phyloP scores from a whole-genome alignment of 2,888 invertebrate species.

The Drosophila hawaiiensis region DNA sequence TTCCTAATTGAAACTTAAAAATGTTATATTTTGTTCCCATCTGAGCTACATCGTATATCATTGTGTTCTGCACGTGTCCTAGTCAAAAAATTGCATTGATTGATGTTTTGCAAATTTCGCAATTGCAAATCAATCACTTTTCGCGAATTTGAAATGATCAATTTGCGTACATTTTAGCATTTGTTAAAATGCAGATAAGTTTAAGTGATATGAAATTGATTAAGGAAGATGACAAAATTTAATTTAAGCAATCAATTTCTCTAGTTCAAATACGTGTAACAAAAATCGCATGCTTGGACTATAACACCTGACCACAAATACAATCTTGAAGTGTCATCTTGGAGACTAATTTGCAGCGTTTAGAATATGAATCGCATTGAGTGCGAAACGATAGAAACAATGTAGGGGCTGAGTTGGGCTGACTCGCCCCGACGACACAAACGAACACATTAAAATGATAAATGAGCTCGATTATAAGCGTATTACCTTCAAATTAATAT shows the following conservation, averaged over 20 bases:
- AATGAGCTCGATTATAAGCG: slow-evolving; percentile 75
- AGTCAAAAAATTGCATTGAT: slow-evolving; percentile 55
- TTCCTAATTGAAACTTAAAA: slow-evolving; percentile 59
- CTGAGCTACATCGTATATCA: slow-evolving; percentile 69
- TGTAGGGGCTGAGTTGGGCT: slow-evolving; percentile 7
- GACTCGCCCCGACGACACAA: slow-evolving; percentile 25
- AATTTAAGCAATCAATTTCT: background rate
- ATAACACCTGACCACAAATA: background rate
- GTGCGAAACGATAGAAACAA: slow-evolving; percentile 31
- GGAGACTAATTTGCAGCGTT: slow-evolving; percentile 50
- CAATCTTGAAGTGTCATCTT: slow-evolving; percentile 3
- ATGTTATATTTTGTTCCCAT: slow-evolving; percentile 34
- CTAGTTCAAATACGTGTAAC: background rate
- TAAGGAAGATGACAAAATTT: background rate
- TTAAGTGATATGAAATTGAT: background rate
- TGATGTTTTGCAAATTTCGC: slow-evolving; percentile 50
- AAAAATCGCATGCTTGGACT: background rate
- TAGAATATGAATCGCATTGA: slow-evolving; percentile 57
- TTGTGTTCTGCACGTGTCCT: slow-evolving; percentile 54
- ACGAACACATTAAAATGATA: slow-evolving; percentile 73
- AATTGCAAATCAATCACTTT: slow-evolving; percentile 68
- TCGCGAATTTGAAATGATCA: slow-evolving; percentile 24
- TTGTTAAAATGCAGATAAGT: background rate
- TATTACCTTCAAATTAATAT: slow-evolving; percentile 78
- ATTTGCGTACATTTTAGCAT: background rate